Percentiles rank a stretch among this genome's conserved stretches.
Conservation (phyloP, 2,797 vertebrate species). For the Anolis apletophallus region DNA sequence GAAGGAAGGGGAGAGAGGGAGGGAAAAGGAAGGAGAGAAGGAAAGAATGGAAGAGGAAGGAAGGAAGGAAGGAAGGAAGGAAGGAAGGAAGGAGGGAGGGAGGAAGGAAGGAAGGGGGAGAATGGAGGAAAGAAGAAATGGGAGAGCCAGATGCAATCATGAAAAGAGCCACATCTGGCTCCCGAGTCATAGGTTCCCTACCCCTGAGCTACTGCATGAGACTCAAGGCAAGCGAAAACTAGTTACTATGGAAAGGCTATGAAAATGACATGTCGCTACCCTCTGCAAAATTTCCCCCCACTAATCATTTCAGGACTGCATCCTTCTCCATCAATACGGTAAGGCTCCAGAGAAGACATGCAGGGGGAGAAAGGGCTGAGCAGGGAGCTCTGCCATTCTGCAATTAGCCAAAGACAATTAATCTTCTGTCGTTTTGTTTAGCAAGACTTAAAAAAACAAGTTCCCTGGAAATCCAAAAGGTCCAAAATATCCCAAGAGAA, state of each 20-base stretch:
- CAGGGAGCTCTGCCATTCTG: not conserved
- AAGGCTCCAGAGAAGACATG: slow-evolving; percentile 31
- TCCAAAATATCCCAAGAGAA: not conserved
- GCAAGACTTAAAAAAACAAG: not conserved
- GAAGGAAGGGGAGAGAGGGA: too few species aligned
- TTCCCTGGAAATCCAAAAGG: not conserved
- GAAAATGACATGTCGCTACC: slow-evolving; percentile 53
- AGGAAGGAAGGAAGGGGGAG: too few species aligned
- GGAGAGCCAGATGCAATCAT: too few species aligned
- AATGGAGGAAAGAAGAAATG: too few species aligned
- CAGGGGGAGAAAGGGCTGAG: too few species aligned
- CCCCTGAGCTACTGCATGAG: too few species aligned
- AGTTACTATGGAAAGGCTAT: slow-evolving; percentile 62
- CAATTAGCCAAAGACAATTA: slow-evolving; percentile 50
- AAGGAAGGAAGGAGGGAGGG: too few species aligned
- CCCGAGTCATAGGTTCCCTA: too few species aligned
- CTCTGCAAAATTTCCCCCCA: slow-evolving; percentile 25
- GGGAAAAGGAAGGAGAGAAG: too few species aligned
- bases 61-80: too few species aligned
- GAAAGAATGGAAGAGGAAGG: too few species aligned
- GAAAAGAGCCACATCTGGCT: too few species aligned
- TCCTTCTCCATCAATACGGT: slow-evolving; percentile 35
- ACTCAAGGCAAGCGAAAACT: slow-evolving; percentile 68
- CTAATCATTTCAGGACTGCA: slow-evolving; percentile 29
- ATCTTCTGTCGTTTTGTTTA: slow-evolving; percentile 44